A percentile compares a stretch with the other conserved stretches of the same genome.
phyloP scores from a whole-genome alignment of 2,888 invertebrate species.

The Cremastinae sp. region DNA sequence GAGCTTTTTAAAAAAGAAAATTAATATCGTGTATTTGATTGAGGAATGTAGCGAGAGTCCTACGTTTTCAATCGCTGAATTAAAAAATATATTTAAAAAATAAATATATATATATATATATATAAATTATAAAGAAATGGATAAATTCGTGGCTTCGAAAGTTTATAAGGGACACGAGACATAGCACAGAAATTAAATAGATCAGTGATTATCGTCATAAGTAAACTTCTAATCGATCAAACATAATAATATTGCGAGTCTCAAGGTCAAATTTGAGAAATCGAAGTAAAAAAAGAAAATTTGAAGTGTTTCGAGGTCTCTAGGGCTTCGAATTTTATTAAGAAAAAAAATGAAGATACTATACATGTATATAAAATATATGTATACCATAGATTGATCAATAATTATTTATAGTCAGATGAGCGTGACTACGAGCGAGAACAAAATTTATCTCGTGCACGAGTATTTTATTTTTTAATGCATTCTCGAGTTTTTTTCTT shows the following conservation, averaged over 20 bases:
- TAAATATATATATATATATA: not conserved
- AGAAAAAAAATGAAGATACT: conserved; percentile 21
- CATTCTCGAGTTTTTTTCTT: conserved; percentile 16
- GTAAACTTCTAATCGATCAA: conserved; percentile 45
- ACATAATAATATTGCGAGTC: conserved; percentile 13
- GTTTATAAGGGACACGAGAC: conserved; percentile 15
- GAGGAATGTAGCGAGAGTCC: too few relatives aligned
- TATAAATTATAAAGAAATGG: not conserved
- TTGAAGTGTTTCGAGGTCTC: not conserved
- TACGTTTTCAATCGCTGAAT: not conserved
- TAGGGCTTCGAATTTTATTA: conserved; percentile 11
- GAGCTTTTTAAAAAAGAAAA: too few relatives aligned
- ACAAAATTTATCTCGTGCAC: conserved; percentile 12
- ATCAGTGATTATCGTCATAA: conserved; percentile 33
- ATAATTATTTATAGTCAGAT: conserved; percentile 31
- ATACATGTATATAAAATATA: conserved; percentile 46
- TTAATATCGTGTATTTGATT: too few relatives aligned
- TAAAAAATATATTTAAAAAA: conserved; percentile 1
- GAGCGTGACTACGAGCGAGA: conserved; percentile 28
- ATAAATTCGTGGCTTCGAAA: conserved; percentile 4
- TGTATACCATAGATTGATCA: conserved; percentile 45
- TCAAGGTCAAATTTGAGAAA: not conserved
- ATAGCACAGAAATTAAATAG: conserved; percentile 32
- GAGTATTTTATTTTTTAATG: conserved; percentile 27
- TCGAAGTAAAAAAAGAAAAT: not conserved